phyloP scores from a whole-genome alignment of 1,140 invertebrate species.

The Camponotus pennsylvanicus region DNA sequence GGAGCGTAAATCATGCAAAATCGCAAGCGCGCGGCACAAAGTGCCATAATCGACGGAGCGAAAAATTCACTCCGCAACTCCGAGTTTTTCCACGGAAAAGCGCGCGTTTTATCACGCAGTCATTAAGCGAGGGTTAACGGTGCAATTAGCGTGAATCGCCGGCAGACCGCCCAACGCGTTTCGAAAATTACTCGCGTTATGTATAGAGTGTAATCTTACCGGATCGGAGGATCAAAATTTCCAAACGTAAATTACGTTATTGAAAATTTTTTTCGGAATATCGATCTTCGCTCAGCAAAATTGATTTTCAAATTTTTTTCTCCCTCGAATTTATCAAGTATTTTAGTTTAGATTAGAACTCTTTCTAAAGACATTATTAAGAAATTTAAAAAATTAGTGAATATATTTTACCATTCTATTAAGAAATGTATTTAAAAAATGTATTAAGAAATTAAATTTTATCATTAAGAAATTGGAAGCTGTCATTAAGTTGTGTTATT shows the following conservation, averaged over 20 bases:
- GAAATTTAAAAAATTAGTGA: constrained; percentile 1
- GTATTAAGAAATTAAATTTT: too few relatives aligned
- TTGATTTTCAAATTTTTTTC: background rate
- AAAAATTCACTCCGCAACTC: constrained; percentile 40
- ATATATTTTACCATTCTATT: too few relatives aligned
- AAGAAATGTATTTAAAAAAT: too few relatives aligned
- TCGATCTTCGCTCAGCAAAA: constrained; percentile 25
- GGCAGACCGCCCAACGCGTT: constrained; percentile 36
- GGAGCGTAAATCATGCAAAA: constrained; percentile 55
- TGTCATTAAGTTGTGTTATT: background rate
- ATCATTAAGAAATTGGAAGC: too few relatives aligned
- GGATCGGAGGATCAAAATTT: constrained; percentile 31
- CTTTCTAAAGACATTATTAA: background rate
- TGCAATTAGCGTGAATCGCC: constrained; percentile 54
- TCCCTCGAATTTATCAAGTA: background rate
- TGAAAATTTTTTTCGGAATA: background rate
- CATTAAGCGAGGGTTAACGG: constrained; percentile 61
- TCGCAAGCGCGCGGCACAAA: constrained; percentile 24
- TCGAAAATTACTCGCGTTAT: constrained; percentile 47
- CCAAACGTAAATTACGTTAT: background rate
- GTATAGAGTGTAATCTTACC: constrained; percentile 16
- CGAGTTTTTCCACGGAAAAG: constrained; percentile 60
- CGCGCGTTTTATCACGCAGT: constrained; percentile 44
- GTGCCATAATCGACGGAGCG: constrained; percentile 37
- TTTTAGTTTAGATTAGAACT: background rate